Evolutionary conservation across 2,113 vertebrate genomes (phyloP).

Genomic region (Ariopsis seemanni): DNA sequence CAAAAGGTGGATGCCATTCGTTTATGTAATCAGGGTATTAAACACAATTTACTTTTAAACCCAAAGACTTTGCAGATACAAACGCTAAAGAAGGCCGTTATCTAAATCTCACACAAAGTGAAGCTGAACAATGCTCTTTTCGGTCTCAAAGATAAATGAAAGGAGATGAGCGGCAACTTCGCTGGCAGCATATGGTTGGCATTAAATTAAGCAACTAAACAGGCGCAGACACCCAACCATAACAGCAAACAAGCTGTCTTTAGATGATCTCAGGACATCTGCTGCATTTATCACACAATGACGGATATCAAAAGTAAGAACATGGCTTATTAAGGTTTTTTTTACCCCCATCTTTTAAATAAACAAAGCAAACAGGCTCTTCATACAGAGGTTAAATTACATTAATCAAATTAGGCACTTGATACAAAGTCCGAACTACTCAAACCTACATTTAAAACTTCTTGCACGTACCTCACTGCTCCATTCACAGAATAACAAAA

Average conservation of each 20-base stretch:
- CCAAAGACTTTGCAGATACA: background rate
- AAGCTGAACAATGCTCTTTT: constrained; percentile 55
- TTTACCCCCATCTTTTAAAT: background rate
- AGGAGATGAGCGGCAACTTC: constrained; percentile 36
- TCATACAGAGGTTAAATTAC: background rate
- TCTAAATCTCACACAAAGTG: background rate
- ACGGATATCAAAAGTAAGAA: background rate
- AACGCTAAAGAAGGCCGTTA: background rate
- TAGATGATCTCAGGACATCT: background rate
- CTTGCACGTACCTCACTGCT: background rate
- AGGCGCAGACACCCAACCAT: constrained; percentile 3
- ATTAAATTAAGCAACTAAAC: constrained; percentile 45
- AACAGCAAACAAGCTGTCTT: constrained; percentile 25
- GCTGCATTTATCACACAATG: background rate
- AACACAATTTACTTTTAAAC: background rate
- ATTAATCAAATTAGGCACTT: background rate
- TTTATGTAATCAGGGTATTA: background rate
- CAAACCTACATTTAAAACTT: background rate
- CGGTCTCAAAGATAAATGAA: constrained; percentile 42
- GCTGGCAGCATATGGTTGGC: constrained; percentile 53
- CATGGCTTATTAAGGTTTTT: background rate
- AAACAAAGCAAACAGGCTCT: background rate
- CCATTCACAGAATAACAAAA: constrained; percentile 4
- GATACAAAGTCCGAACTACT: background rate
- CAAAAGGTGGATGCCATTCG: background rate